phyloP scores from a whole-genome alignment of 2,888 invertebrate genomes.

The Pammene fasciana region DNA sequence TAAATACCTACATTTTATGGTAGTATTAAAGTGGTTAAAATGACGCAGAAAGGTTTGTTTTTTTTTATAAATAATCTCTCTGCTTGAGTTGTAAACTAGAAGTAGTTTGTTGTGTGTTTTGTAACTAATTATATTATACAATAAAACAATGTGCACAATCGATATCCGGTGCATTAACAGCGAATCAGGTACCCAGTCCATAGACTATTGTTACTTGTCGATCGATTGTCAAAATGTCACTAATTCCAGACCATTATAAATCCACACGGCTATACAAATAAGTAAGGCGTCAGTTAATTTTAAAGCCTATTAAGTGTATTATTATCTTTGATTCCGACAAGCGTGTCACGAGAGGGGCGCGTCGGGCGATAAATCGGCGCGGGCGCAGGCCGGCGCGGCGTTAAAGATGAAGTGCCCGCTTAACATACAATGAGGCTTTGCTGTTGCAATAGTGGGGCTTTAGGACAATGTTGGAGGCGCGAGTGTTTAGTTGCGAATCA shows the following conservation, averaged over 20 bases:
- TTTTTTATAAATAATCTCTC: too few species aligned
- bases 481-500: slow-evolving; percentile 39
- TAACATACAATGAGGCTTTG: slow-evolving; percentile 81
- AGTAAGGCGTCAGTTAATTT: slow-evolving; percentile 31
- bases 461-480: slow-evolving; percentile 58
- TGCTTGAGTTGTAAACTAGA: too few species aligned
- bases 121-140: too few species aligned
- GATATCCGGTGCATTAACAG: too few species aligned
- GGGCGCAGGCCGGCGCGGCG: slow-evolving; percentile 57
- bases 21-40: too few species aligned
- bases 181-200: background rate
- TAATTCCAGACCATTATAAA: slow-evolving; percentile 9
- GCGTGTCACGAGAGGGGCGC: slow-evolving; percentile 73
- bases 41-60: too few species aligned
- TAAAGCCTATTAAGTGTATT: slow-evolving; percentile 38
- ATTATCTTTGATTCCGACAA: slow-evolving; percentile 42
- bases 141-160: too few species aligned
- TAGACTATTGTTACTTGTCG: background rate
- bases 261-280: slow-evolving; percentile 16
- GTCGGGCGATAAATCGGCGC: slow-evolving; percentile 77
- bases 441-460: slow-evolving; percentile 69
- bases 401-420: slow-evolving; percentile 81
- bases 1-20: too few species aligned
- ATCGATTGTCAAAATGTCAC: slow-evolving; percentile 10
- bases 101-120: too few species aligned